phyloP scores from a whole-genome alignment of 2,113 vertebrate species.

The Strix aluco region DNA sequence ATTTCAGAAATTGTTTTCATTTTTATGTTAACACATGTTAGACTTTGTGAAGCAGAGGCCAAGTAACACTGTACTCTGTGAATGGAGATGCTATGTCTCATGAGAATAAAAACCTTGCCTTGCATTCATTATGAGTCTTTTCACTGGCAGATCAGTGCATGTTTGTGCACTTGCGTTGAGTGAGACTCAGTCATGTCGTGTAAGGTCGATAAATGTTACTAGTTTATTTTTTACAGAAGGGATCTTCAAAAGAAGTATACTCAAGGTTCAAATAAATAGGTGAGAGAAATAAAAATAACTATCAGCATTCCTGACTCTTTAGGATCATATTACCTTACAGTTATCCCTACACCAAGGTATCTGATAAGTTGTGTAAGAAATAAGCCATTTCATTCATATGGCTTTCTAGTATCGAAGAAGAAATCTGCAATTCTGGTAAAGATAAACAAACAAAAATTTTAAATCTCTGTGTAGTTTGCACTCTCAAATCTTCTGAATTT shows the following conservation, averaged over 20 bases:
- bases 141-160: background rate
- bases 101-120: background rate
- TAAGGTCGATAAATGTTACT: background rate
- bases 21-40: background rate
- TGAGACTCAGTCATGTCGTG: background rate
- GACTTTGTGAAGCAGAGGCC: background rate
- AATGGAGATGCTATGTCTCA: background rate
- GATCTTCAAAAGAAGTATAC: background rate
- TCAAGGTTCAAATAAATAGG: background rate
- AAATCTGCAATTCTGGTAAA: background rate
- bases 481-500: background rate
- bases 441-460: background rate
- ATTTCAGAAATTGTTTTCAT: background rate
- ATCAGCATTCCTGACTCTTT: background rate
- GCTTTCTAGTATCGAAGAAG: background rate
- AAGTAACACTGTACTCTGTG: background rate
- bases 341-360: background rate
- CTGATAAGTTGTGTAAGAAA: background rate
- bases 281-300: background rate
- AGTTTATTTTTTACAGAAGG: background rate
- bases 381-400: background rate
- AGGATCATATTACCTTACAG: background rate
- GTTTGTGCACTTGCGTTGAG: background rate
- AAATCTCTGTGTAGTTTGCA: background rate
- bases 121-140: background rate